phyloP scores from a whole-genome alignment of 2,888 invertebrate genomes.

The Folsomia candida region DNA sequence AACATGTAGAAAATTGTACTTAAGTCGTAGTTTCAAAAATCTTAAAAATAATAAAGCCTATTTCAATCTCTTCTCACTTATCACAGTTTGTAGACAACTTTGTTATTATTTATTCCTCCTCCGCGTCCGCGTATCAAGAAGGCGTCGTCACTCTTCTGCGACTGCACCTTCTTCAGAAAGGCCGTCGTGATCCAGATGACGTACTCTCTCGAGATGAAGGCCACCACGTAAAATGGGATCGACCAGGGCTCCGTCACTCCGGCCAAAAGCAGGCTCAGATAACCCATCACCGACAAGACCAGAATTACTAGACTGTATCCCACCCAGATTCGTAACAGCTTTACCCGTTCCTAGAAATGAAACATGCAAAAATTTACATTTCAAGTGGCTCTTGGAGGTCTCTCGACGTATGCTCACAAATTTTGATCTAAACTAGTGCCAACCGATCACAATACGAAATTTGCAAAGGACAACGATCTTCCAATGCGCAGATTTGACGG shows the following conservation, averaged over 20 bases:
- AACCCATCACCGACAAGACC: slow-evolving; percentile 21
- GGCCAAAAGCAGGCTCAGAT: slow-evolving; percentile 19
- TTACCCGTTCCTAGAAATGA: slow-evolving; percentile 21
- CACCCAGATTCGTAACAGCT: slow-evolving; percentile 25
- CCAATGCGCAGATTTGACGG: too few relatives aligned
- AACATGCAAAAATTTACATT: slow-evolving; percentile 4
- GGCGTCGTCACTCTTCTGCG: neutral
- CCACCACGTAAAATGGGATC: slow-evolving; percentile 26
- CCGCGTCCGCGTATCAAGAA: neutral
- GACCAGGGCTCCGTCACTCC: slow-evolving; percentile 25
- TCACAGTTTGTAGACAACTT: slow-evolving; percentile 14
- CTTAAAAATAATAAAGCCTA: too few relatives aligned
- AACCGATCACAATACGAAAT: too few relatives aligned
- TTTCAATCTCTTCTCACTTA: too few relatives aligned
- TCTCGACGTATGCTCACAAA: too few relatives aligned
- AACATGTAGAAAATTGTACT: too few relatives aligned
- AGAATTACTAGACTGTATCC: slow-evolving; percentile 27
- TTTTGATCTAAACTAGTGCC: too few relatives aligned
- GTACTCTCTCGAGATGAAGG: slow-evolving; percentile 30
- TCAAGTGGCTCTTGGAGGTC: too few relatives aligned
- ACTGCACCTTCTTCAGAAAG: slow-evolving; percentile 16
- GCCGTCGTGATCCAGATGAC: slow-evolving; percentile 17
- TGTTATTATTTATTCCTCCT: neutral
- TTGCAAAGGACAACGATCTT: too few relatives aligned
- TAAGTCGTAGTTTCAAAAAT: too few relatives aligned